These are phyloP conservation scores for Orientallactaga sibirica DNA, from an alignment of 2,797 vertebrate species.

Conservation along the genomic window DNA sequence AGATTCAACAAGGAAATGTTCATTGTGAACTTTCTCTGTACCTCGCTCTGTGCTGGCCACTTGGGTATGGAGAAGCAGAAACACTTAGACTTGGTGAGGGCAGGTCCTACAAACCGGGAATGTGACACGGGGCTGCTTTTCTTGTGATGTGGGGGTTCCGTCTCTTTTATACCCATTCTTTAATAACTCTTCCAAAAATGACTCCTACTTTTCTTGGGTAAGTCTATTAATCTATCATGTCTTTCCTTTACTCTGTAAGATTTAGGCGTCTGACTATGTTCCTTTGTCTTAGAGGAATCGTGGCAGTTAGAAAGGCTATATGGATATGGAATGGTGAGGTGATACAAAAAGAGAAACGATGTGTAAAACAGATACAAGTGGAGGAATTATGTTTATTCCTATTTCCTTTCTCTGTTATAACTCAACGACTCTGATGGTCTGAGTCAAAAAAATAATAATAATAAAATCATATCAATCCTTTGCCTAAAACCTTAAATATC, in stretches of 20 bases:
- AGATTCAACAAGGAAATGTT: neutral
- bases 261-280: neutral
- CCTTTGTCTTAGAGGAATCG: neutral
- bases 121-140: neutral
- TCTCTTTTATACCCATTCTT: neutral
- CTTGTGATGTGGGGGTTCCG: neutral
- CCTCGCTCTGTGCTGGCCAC: neutral
- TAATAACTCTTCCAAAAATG: slow-evolving; percentile 17
- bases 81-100: neutral
- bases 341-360: neutral
- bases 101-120: no score
- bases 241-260: neutral
- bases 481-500: neutral
- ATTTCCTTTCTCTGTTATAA: neutral
- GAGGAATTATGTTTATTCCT: neutral
- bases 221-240: neutral
- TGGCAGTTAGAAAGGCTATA: neutral
- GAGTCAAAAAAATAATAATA: slow-evolving; percentile 27
- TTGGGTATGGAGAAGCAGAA: neutral
- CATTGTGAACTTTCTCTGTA: neutral
- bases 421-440: neutral
- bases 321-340: neutral
- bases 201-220: neutral
- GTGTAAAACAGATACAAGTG: neutral
- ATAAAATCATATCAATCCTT: neutral